These are phyloP conservation scores for Phenacoccus solenopsis DNA, from an alignment of 1,140 invertebrate genomes.

Conservation along the genomic window DNA sequence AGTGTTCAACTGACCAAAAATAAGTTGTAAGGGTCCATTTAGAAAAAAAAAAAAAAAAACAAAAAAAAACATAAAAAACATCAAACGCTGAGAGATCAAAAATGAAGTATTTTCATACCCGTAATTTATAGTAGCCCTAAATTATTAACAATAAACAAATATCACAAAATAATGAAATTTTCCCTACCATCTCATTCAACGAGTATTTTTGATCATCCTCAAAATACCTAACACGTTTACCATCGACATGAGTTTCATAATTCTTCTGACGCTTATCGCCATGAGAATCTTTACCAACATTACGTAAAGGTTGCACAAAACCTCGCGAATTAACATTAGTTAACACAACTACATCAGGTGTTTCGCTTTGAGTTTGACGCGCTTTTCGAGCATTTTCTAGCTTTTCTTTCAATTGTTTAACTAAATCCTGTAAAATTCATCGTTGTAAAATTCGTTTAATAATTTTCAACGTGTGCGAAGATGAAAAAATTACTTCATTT, in stretches of 20 bases:
- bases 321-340: slow-evolving; percentile 57
- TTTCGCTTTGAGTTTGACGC: slow-evolving; percentile 31
- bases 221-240: slow-evolving; percentile 69
- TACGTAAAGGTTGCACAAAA: slow-evolving; percentile 25
- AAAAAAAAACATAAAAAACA: slow-evolving; percentile 29
- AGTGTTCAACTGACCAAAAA: no score
- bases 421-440: slow-evolving; percentile 39
- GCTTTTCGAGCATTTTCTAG: slow-evolving; percentile 51
- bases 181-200: slow-evolving; percentile 73
- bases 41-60: no score
- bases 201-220: slow-evolving; percentile 81
- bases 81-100: neutral
- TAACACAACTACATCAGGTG: slow-evolving; percentile 49
- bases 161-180: no score
- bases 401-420: slow-evolving; percentile 56
- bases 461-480: slow-evolving; percentile 19
- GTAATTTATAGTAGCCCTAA: slow-evolving; percentile 25
- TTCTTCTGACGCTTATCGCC: slow-evolving; percentile 39
- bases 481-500: slow-evolving; percentile 49
- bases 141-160: no score
- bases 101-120: slow-evolving; percentile 19
- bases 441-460: neutral
- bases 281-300: neutral
- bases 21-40: no score
- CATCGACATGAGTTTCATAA: slow-evolving; percentile 57